Evolutionary conservation across 2,888 invertebrate genomes (phyloP).

Genomic region (Erebia ligea): DNA sequence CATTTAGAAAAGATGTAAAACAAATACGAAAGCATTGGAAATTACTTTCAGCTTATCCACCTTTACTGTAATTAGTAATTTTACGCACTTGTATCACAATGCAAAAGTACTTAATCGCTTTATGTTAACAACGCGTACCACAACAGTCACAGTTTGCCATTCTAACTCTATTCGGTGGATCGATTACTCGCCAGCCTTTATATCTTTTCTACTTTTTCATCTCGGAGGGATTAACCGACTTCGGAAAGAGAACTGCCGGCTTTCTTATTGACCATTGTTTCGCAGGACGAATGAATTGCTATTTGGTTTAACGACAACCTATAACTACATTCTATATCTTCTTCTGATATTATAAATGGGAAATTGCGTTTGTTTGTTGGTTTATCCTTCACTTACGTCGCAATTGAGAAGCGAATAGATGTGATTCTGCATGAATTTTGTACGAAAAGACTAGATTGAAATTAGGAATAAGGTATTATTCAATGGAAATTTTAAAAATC

Average conservation of each 20-base stretch:
- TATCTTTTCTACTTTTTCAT: slow-evolving; percentile 76
- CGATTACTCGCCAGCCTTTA: slow-evolving; percentile 67
- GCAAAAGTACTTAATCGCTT: not conserved
- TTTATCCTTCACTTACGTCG: too few relatives aligned
- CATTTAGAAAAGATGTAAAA: too few relatives aligned
- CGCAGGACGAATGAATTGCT: slow-evolving; percentile 23
- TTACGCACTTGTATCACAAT: not conserved
- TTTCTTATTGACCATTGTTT: slow-evolving; percentile 62
- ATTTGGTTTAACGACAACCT: slow-evolving; percentile 21
- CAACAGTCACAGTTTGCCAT: slow-evolving; percentile 55
- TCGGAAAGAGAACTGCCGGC: slow-evolving; percentile 52
- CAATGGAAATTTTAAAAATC: too few relatives aligned
- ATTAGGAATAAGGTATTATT: too few relatives aligned
- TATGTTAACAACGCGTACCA: slow-evolving; percentile 8
- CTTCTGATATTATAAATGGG: too few relatives aligned
- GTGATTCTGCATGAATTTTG: too few relatives aligned
- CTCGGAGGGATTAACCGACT: slow-evolving; percentile 74
- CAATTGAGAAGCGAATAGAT: too few relatives aligned
- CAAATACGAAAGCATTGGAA: too few relatives aligned
- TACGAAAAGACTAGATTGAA: too few relatives aligned
- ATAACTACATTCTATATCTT: not conserved
- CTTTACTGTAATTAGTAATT: not conserved
- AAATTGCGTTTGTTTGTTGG: too few relatives aligned
- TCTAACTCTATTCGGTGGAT: slow-evolving; percentile 61
- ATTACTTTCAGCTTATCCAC: too few relatives aligned